phyloP scores from a whole-genome alignment of 2,888 invertebrate species.

The Liposcelis brunnea region DNA sequence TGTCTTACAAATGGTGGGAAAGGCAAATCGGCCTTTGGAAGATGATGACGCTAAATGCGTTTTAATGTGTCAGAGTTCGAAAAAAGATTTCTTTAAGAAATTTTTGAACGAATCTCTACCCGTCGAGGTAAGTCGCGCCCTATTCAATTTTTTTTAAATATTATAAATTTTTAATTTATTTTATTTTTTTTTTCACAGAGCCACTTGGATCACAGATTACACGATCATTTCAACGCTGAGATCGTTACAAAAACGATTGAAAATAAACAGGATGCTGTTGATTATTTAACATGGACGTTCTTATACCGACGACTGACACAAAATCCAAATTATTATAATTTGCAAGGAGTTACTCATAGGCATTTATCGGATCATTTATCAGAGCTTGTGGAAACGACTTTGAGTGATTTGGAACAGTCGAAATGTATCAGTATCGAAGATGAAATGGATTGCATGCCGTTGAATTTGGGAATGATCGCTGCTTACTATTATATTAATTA shows the following conservation, averaged over 20 bases:
- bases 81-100: conserved; percentile 97
- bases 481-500: conserved; percentile 99
- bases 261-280: conserved; percentile 99
- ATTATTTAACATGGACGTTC: conserved; percentile 99
- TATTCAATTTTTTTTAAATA: not conserved
- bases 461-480: conserved; percentile 99
- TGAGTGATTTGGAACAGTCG: conserved; percentile 85
- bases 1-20: conserved; percentile 93
- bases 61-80: conserved; percentile 90
- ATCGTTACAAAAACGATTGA: conserved; percentile 99
- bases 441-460: conserved; percentile 90
- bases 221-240: conserved; percentile 99
- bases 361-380: conserved; percentile 97
- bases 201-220: conserved; percentile 91
- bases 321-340: conserved; percentile 98
- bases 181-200: conserved; percentile 37
- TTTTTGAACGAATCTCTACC: conserved; percentile 93
- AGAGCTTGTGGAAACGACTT: conserved; percentile 90
- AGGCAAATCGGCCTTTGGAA: conserved; percentile 81
- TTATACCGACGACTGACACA: conserved; percentile 91
- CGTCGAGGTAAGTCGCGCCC: conserved; percentile 59
- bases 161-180: conserved; percentile 5
- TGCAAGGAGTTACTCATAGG: conserved; percentile 91
- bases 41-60: conserved; percentile 92
- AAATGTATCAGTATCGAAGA: conserved; percentile 97